phyloP scores from a whole-genome alignment of 2,113 vertebrate genomes.

The Spilogale gracilis region DNA sequence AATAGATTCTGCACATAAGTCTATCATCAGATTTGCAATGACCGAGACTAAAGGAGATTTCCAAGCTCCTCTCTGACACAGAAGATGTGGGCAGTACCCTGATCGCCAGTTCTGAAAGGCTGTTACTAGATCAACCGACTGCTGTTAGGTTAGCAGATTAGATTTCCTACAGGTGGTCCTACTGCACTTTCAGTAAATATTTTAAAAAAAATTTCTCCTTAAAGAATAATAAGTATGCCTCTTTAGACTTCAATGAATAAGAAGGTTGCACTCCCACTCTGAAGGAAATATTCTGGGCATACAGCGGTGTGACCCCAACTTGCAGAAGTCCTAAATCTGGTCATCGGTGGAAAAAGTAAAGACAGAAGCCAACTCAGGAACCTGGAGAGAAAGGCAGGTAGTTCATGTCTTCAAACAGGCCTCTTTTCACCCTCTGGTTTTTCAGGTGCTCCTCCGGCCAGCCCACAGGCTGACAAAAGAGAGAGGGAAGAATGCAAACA shows the following conservation, averaged over 20 bases:
- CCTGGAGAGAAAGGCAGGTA: neutral
- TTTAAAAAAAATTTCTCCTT: neutral
- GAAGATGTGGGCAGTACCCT: accelerated
- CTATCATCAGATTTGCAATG: neutral
- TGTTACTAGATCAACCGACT: neutral
- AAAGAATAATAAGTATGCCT: neutral
- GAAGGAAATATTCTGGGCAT: neutral
- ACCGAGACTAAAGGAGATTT: neutral
- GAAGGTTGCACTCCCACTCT: neutral
- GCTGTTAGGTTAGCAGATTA: neutral
- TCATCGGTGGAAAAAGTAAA: neutral
- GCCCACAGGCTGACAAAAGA: neutral
- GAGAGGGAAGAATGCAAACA: neutral
- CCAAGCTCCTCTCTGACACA: neutral
- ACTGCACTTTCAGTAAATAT: neutral
- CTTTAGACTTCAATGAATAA: neutral
- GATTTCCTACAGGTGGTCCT: neutral
- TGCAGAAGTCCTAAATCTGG: neutral
- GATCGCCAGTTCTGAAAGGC: neutral
- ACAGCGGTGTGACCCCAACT: neutral
- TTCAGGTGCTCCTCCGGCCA: neutral
- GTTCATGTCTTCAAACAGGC: neutral
- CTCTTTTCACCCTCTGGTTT: neutral
- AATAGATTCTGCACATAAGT: neutral
- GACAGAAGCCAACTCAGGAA: neutral